Evolutionary conservation across 2,797 vertebrate genomes (phyloP).

Genomic region (Crocodylus rhombifer): DNA sequence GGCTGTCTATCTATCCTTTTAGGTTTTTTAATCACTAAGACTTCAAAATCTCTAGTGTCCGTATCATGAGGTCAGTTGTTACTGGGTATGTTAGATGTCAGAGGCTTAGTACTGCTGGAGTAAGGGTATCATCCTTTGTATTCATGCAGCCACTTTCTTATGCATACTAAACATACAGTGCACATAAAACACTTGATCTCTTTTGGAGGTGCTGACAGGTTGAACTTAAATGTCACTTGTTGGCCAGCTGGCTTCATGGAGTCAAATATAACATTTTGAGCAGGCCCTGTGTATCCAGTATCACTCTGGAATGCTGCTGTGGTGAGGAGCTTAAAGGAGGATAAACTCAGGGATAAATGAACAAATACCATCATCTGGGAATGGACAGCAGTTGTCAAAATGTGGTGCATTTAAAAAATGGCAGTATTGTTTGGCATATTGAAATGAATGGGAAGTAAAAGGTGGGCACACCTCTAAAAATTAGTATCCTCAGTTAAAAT

Average conservation of each 20-base stretch:
- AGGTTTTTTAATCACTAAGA: not conserved
- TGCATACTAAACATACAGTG: conserved; percentile 19
- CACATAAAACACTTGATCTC: conserved; percentile 48
- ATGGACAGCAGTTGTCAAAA: not conserved
- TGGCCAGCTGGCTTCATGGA: conserved; percentile 39
- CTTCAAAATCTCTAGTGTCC: conserved; percentile 38
- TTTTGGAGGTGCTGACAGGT: not conserved
- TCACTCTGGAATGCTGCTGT: not conserved
- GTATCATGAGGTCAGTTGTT: conserved; percentile 17
- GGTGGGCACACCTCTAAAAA: not conserved
- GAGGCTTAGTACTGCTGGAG: not conserved
- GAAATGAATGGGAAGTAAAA: not conserved
- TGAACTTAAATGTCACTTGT: conserved; percentile 27
- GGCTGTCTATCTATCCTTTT: not conserved
- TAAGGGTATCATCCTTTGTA: not conserved
- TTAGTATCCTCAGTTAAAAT: not conserved
- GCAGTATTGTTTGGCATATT: not conserved
- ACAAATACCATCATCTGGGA: not conserved
- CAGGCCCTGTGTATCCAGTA: not conserved
- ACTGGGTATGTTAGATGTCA: not conserved
- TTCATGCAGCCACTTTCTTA: conserved; percentile 31
- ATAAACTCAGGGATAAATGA: not conserved
- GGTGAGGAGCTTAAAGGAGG: not conserved
- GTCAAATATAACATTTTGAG: conserved; percentile 34
- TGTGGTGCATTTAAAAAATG: not conserved